Base-by-base conservation (phyloP, 2,113 vertebrate genomes). In the Oreochromis niloticus region DNA sequence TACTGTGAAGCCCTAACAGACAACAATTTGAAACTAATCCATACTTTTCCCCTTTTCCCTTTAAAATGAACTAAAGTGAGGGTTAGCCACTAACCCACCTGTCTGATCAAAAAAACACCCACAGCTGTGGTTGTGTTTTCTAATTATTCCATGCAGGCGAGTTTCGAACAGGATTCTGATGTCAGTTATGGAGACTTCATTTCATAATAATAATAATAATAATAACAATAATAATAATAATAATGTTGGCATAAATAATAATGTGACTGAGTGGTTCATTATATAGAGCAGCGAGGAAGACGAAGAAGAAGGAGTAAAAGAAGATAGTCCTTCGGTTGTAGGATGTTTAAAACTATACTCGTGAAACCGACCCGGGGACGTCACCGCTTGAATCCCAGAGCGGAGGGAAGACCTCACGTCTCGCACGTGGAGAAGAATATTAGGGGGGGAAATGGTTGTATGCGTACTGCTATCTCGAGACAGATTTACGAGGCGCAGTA, bases 401-500 rank as follows among this genome's bases (percentile, higher is more conserved):
- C 73, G 12, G 82, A 79, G 90, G 91, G 80, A 80, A 89, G 87
- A 89, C 87, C 91, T 87, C 90, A 92, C 84, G 89, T 92, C 87
- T 92, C 9, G 34, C 79, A 17, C 36, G 79, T 41, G 82, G 48
- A 48, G 36, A 22, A 57, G 79, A 90, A 86, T 95, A 94, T 95
- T 95, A 46, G 66, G 66, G 39, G 8, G 90, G 89, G 6, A 94
- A 91, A 7, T 79, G 84, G 57, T 84, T 86, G 87, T 85, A 86
- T 80, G 89, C 87, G 81, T 92, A 90, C 88, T 88, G 90, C 91
- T 88, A 94, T 84, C 92, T 91, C 89, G 3, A 97, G 97, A 97
- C 97, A 98, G 98, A 98, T 98, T 99, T 98, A 98, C 96, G 97
- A 97, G 95, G 94, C 78, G 90, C 97, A 96, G 96, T 97, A 98